Base-by-base conservation (phyloP, 1,140 invertebrate genomes). In the Orius laevigatus region DNA sequence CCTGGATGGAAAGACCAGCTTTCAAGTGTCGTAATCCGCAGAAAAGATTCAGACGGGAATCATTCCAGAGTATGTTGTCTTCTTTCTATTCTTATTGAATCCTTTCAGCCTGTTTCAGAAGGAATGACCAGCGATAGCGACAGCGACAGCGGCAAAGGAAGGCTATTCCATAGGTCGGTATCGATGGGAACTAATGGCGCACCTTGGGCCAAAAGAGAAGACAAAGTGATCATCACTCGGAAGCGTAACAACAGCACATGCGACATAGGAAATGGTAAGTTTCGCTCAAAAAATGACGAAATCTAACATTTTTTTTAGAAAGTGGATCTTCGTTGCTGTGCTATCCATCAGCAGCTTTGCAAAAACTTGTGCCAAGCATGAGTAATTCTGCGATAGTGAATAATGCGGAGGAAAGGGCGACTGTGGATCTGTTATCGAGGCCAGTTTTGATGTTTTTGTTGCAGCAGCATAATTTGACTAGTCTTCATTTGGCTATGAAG, bases 391-490 rank as follows among this genome's bases (percentile, higher is more conserved):
- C 68, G 1, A 71, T 70, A 53, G 68, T 70, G 5, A 64, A 56
- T 16, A 46, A 57, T 57, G 65, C 50, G 50, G 70, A 56, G 53
- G 60, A 33, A 49, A 63, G 0, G 60, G 57, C 49, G 61, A 60
- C 20, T 65, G 66, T 57, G 53, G 68, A 55, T 55, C 63, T 79
- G 15, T 59, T 79, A 6, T 65, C 69, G 51, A 62, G 79, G n/a
- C 79, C 79, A 0, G 81, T 89, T 1, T 78, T 93, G 70, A 66
- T 76, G 1, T 93, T 94, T 57, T 74, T 91, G 12, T 70, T 85
- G 8, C 84, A 91, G 57, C 76, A 84, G 48, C 86, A 92, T 58
- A 84, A 93, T 60, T 67, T 93, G 12, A 76, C 82, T 18, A 74
- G 78, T 16, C 58, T 93, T 5, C 79, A 82, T 54, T 65, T 80